Percentiles rank a stretch among this genome's conserved stretches.
Conservation (phyloP, 2,888 invertebrate genomes). For the Ichneumoninae sp. region DNA sequence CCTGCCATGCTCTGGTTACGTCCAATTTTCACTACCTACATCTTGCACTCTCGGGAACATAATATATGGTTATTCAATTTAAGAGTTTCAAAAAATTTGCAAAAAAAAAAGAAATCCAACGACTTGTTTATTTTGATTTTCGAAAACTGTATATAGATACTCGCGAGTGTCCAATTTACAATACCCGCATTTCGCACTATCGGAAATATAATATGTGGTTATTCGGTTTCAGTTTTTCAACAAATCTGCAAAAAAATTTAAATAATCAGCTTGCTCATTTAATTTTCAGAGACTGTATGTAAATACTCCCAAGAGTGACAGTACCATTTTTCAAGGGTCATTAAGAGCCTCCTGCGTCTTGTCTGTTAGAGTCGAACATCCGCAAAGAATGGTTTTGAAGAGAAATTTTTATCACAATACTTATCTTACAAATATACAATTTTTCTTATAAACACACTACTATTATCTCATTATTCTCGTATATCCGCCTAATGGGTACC, state of each 20-base stretch:
- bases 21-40: not conserved
- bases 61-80: not conserved
- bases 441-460: slow-evolving; percentile 12
- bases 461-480: slow-evolving; percentile 57
- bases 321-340: not conserved
- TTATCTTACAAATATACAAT: slow-evolving; percentile 15
- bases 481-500: slow-evolving; percentile 54
- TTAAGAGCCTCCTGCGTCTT: not conserved
- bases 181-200: not conserved
- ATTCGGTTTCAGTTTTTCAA: not conserved
- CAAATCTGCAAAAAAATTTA: too few species aligned
- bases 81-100: too few species aligned
- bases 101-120: too few species aligned
- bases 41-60: not conserved
- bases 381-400: not conserved
- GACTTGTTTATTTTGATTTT: too few species aligned
- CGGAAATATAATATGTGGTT: not conserved
- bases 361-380: not conserved
- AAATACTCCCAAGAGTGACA: not conserved
- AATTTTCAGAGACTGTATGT: not conserved
- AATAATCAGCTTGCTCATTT: too few species aligned
- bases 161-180: not conserved
- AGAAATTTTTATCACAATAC: slow-evolving; percentile 21
- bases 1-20: not conserved
- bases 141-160: too few species aligned